Percentiles rank a stretch among this genome's conserved stretches.
Evolutionary conservation across 2,113 vertebrate species (phyloP).

Genomic region (Melanostigma gelatinosum): DNA sequence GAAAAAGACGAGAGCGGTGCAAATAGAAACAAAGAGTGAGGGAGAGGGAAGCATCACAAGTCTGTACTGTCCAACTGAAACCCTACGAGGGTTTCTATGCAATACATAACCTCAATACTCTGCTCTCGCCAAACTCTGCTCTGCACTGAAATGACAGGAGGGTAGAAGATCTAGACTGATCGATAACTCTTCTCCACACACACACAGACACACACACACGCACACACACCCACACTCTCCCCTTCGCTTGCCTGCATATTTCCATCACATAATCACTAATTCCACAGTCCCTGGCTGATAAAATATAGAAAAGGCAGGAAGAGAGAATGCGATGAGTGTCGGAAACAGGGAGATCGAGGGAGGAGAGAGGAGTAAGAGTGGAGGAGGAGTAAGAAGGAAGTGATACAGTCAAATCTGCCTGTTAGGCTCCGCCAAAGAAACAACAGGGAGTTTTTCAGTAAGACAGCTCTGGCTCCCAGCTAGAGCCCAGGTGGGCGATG

Average conservation of each 20-base stretch:
- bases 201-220: not conserved
- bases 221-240: not conserved
- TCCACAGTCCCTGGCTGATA: slow-evolving; percentile 59
- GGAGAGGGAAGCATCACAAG: not conserved
- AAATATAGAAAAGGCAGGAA: slow-evolving; percentile 67
- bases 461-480: slow-evolving; percentile 61
- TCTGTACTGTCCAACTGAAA: slow-evolving; percentile 38
- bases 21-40: slow-evolving; percentile 29
- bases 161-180: slow-evolving; percentile 38
- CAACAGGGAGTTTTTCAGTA: slow-evolving; percentile 69
- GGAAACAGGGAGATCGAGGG: slow-evolving; percentile 31
- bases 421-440: slow-evolving; percentile 66
- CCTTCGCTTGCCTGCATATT: slow-evolving; percentile 38
- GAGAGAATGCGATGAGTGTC: slow-evolving; percentile 43
- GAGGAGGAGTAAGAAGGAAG: slow-evolving; percentile 56
- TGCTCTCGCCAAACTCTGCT: slow-evolving; percentile 41
- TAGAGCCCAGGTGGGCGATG: slow-evolving; percentile 65
- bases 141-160: slow-evolving; percentile 33
- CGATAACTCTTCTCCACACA: slow-evolving; percentile 17
- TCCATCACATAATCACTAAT: slow-evolving; percentile 67
- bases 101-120: slow-evolving; percentile 44
- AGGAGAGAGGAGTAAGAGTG: slow-evolving; percentile 40
- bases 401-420: slow-evolving; percentile 62
- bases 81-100: slow-evolving; percentile 37
- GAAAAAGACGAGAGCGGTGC: not conserved